phyloP scores from a whole-genome alignment of 1,140 invertebrate species.

The Scaptomyza montana region DNA sequence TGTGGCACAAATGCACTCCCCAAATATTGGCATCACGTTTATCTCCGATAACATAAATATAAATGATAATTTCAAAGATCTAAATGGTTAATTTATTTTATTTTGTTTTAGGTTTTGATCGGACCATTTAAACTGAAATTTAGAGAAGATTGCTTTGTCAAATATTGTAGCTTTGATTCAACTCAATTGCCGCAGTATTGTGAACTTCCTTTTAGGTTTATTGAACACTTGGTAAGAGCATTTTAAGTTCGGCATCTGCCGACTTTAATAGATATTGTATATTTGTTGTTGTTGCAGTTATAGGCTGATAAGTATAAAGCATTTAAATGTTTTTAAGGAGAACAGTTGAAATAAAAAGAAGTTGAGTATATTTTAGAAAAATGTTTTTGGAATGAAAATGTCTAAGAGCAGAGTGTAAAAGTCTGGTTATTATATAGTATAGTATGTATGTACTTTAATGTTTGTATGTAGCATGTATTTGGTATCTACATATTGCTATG shows the following conservation, averaged over 20 bases:
- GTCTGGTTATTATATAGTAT: constrained; percentile 43
- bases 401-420: constrained; percentile 49
- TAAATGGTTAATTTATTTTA: not conserved
- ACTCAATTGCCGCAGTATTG: not conserved
- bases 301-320: constrained; percentile 58
- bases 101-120: not conserved
- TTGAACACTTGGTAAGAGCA: constrained; percentile 37
- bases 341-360: constrained; percentile 51
- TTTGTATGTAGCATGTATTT: constrained; percentile 28
- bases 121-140: not conserved
- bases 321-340: constrained; percentile 49
- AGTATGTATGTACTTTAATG: constrained; percentile 40
- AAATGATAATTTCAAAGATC: not conserved
- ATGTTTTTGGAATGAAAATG: constrained; percentile 45
- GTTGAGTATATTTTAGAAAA: constrained; percentile 63
- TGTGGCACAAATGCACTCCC: constrained; percentile 41
- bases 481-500: constrained; percentile 52
- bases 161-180: not conserved
- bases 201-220: not conserved
- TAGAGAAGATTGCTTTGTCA: not conserved
- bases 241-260: constrained; percentile 35
- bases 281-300: constrained; percentile 31
- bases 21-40: not conserved
- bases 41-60: too few species aligned
- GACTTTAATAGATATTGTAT: constrained; percentile 22